These are phyloP conservation scores for Hipposideros armiger DNA, from an alignment of 2,113 vertebrate genomes.

Conservation along the genomic window DNA sequence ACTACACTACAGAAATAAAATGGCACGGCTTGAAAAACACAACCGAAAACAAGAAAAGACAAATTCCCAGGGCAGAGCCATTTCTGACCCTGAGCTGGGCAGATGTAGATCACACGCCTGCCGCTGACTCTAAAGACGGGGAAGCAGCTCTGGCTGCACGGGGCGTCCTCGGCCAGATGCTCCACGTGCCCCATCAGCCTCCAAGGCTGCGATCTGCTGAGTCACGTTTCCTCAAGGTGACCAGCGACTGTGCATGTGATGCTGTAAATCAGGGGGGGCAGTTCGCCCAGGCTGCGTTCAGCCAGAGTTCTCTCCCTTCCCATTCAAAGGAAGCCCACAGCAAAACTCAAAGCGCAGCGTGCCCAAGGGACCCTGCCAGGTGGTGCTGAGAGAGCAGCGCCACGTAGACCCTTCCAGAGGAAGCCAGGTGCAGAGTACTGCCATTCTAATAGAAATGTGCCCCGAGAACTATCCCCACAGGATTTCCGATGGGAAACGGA, in stretches of 20 bases:
- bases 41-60: neutral
- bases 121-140: neutral
- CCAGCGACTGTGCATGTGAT: rapidly evolving
- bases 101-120: neutral
- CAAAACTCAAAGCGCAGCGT: neutral
- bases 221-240: neutral
- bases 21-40: neutral
- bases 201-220: neutral
- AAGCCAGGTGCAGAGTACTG: neutral
- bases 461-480: neutral
- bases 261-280: neutral
- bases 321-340: neutral
- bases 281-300: neutral
- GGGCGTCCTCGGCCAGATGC: neutral
- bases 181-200: neutral
- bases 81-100: neutral
- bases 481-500: neutral
- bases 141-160: neutral
- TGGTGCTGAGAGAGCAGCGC: neutral
- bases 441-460: neutral
- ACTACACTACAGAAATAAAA: neutral
- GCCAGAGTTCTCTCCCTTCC: neutral
- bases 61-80: neutral
- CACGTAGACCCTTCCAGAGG: neutral
- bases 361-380: neutral